A percentile compares a stretch with the other conserved stretches of the same genome.
These are phyloP conservation scores for Peromyscus eremicus DNA, from an alignment of 2,797 vertebrate genomes.

Conservation along the genomic window DNA sequence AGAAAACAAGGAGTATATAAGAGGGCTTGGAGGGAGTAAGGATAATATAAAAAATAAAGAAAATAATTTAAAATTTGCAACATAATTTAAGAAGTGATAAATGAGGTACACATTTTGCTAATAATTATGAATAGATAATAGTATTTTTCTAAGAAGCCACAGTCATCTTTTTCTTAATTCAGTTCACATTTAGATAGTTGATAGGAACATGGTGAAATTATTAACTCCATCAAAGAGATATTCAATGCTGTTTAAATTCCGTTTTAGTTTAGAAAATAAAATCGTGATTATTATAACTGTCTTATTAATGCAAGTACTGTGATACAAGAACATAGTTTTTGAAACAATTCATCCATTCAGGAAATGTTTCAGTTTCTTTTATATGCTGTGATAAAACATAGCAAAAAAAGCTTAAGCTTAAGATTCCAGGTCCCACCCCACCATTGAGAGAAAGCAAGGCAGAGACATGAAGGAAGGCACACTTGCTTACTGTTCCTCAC, in stretches of 20 bases:
- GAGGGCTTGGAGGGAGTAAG: background rate
- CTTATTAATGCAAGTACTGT: slow-evolving; percentile 16
- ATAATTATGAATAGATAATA: background rate
- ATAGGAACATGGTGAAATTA: slow-evolving; percentile 24
- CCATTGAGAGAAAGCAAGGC: background rate
- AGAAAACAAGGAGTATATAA: background rate
- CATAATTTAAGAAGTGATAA: background rate
- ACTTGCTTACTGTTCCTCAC: background rate
- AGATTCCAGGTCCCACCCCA: background rate
- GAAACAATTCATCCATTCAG: background rate
- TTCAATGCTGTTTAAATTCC: background rate
- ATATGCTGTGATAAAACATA: background rate
- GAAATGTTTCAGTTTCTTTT: background rate
- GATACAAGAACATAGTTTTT: background rate
- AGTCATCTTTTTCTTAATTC: background rate
- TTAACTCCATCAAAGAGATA: slow-evolving; percentile 4
- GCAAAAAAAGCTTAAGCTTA: background rate
- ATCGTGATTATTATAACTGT: background rate
- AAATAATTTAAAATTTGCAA: background rate
- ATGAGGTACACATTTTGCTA: background rate
- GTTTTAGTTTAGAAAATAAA: slow-evolving; percentile 25
- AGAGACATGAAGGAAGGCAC: background rate
- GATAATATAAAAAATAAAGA: background rate
- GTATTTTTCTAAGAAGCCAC: background rate
- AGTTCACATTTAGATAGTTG: background rate